phyloP scores from a whole-genome alignment of 2,888 invertebrate genomes.

The Nephrotoma appendiculata region DNA sequence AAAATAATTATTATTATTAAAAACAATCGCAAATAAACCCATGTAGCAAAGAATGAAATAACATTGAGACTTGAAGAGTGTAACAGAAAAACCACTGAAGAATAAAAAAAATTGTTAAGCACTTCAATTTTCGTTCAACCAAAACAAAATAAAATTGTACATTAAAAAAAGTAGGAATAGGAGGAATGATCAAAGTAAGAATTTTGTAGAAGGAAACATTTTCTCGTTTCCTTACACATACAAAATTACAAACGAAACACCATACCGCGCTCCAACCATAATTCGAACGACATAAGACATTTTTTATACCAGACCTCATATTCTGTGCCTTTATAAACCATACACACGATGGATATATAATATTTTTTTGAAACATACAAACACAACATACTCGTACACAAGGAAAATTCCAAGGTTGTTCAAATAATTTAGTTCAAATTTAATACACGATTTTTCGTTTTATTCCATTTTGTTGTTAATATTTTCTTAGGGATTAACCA shows the following conservation, averaged over 20 bases:
- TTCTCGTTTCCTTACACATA: background rate
- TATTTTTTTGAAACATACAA: background rate
- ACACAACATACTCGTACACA: background rate
- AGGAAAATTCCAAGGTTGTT: background rate
- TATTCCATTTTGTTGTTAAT: background rate
- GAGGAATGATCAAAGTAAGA: background rate
- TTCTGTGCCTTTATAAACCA: background rate
- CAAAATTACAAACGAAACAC: too few relatives aligned
- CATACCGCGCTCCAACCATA: background rate
- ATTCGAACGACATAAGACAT: background rate
- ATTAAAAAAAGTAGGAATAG: background rate
- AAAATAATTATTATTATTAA: background rate
- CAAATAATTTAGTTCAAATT: background rate
- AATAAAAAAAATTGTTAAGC: background rate
- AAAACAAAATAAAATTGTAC: background rate
- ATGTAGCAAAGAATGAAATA: background rate
- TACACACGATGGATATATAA: background rate
- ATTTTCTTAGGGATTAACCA: background rate
- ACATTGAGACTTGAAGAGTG: too few relatives aligned
- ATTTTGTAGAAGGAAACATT: background rate
- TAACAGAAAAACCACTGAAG: background rate
- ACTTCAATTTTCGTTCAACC: background rate
- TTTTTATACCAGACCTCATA: background rate
- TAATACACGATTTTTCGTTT: background rate
- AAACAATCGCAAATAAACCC: background rate